These are phyloP conservation scores for Exaiptasia diaphana DNA, from an alignment of 64 coral and sea anemone species.

Conservation along the genomic window DNA sequence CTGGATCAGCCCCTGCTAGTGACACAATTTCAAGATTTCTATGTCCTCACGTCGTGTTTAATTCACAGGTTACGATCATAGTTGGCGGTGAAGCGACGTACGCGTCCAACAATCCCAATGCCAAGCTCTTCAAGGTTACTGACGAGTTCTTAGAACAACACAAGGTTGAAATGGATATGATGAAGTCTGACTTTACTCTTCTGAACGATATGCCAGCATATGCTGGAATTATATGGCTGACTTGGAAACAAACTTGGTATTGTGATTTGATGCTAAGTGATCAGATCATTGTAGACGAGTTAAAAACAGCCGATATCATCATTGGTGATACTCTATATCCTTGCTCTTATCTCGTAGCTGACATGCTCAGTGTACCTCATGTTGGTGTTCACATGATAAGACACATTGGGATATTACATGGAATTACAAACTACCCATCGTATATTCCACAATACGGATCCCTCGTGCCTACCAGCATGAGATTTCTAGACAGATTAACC, in stretches of 20 bases:
- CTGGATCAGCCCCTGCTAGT: no score
- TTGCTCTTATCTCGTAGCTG: conserved; percentile 32
- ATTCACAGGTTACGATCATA: not conserved
- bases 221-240: not conserved
- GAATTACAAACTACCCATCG: not conserved
- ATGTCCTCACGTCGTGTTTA: no score
- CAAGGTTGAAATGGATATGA: not conserved
- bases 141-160: not conserved
- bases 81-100: not conserved
- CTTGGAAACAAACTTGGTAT: not conserved
- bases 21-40: no score
- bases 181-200: not conserved
- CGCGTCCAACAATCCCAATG: not conserved
- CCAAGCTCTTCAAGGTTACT: not conserved
- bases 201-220: not conserved
- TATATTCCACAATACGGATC: conserved; percentile 10
- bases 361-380: conserved; percentile 28
- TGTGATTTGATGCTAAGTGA: conserved; percentile 14
- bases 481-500: conserved; percentile 4
- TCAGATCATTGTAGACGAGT: not conserved
- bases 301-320: conserved; percentile 27
- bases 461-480: not conserved
- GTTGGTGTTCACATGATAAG: not conserved
- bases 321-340: conserved; percentile 33
- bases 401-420: not conserved